These are phyloP conservation scores for Tolmerus cingulatus DNA, from an alignment of 2,888 invertebrate species.

Conservation along the genomic window DNA sequence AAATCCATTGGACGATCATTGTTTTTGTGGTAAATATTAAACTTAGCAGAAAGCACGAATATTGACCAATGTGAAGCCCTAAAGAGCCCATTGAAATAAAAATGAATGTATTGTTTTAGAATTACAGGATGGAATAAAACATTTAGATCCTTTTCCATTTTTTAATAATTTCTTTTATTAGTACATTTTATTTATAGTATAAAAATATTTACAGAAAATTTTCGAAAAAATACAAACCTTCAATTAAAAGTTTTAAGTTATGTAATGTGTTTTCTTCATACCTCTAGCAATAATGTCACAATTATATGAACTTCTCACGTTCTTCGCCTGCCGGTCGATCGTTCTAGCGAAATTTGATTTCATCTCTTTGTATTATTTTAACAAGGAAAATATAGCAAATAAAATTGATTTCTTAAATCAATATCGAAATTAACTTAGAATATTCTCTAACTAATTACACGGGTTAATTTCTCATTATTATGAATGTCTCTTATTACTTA, in stretches of 20 bases:
- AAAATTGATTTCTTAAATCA: conserved; percentile 40
- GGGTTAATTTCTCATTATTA: conserved; percentile 21
- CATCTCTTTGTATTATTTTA: conserved; percentile 1
- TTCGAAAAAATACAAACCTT: conserved; percentile 48
- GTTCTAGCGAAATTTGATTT: conserved; percentile 13
- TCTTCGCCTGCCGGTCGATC: neutral
- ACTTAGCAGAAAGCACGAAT: too few relatives aligned
- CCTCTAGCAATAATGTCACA: conserved; percentile 27
- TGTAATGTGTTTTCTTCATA: conserved; percentile 12
- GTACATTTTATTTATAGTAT: conserved; percentile 48
- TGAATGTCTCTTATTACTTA: neutral
- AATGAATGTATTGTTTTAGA: neutral
- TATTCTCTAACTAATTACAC: conserved; percentile 14
- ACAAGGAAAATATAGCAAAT: conserved; percentile 26
- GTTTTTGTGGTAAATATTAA: too few relatives aligned
- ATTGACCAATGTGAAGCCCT: too few relatives aligned
- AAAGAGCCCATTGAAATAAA: too few relatives aligned
- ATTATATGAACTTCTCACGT: neutral
- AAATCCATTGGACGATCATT: too few relatives aligned
- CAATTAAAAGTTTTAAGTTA: conserved; percentile 44
- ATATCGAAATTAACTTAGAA: conserved; percentile 21
- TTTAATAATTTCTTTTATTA: conserved; percentile 42
- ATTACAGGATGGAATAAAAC: neutral
- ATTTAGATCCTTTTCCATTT: neutral
- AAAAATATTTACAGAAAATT: conserved; percentile 50